Conservation (phyloP, 37 sponge, comb jelly and placozoan genomes). For the Hexactinellida sp. region DNA sequence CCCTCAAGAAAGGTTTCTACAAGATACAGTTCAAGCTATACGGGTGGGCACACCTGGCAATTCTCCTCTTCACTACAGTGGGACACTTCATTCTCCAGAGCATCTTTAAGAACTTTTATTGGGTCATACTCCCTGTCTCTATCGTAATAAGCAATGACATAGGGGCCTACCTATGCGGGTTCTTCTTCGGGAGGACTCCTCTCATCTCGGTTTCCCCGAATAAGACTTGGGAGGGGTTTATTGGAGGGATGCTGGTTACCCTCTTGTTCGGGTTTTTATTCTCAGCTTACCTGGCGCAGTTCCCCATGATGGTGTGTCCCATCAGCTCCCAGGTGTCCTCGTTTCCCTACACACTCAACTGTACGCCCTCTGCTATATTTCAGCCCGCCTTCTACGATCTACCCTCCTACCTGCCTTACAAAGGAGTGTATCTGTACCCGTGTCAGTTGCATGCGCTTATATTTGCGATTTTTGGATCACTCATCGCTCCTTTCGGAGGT, state of each 20-base stretch:
- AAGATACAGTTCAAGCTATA: slow-evolving; percentile 72
- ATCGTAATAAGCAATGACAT: slow-evolving; percentile 97
- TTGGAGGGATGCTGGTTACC: slow-evolving; percentile 71
- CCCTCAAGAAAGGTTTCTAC: slow-evolving; percentile 67
- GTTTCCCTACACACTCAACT: neutral
- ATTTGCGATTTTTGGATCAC: slow-evolving; percentile 76
- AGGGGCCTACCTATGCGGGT: slow-evolving; percentile 90
- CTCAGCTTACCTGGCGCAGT: slow-evolving; percentile 48
- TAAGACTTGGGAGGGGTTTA: slow-evolving; percentile 98
- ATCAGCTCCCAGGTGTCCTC: neutral
- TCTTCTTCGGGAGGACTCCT: slow-evolving; percentile 83
- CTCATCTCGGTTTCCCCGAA: slow-evolving; percentile 90
- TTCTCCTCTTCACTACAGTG: slow-evolving; percentile 62
- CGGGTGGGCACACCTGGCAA: slow-evolving; percentile 87
- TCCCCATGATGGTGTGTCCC: slow-evolving; percentile 25
- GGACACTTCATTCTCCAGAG: slow-evolving; percentile 75
- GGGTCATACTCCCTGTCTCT: slow-evolving; percentile 84
- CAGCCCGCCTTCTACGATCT: neutral
- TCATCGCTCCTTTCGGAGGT: slow-evolving; percentile 97
- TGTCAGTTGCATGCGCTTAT: slow-evolving; percentile 64
- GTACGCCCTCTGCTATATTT: neutral
- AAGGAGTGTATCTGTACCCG: slow-evolving; percentile 41
- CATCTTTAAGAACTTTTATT: slow-evolving; percentile 63
- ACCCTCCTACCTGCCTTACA: neutral
- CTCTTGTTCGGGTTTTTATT: slow-evolving; percentile 59